Evolutionary conservation across 2,797 vertebrate genomes (phyloP).

Genomic region (Rhinoraja longicauda): DNA sequence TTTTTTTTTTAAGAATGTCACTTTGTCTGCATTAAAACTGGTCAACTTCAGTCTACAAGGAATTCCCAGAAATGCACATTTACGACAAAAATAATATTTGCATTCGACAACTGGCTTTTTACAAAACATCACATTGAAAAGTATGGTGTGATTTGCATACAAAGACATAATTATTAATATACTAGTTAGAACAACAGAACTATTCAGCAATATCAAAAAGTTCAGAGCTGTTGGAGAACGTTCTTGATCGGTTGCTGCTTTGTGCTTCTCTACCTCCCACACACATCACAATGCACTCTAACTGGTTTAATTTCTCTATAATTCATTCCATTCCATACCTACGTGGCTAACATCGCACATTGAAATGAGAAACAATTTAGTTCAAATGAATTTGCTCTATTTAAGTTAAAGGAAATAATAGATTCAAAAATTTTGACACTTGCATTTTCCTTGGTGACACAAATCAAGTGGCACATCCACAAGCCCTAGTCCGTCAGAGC

Average conservation of each 20-base stretch:
- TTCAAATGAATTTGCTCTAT: background rate
- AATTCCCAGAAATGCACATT: background rate
- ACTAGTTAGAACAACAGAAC: background rate
- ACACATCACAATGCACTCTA: slow-evolving; percentile 28
- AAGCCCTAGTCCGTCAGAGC: slow-evolving; percentile 30
- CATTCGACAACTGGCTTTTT: background rate
- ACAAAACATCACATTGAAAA: background rate
- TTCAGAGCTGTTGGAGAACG: background rate
- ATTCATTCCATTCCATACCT: slow-evolving; percentile 22
- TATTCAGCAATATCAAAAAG: background rate
- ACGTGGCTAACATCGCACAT: background rate
- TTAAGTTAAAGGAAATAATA: background rate
- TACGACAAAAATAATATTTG: background rate
- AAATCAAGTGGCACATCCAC: background rate
- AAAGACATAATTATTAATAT: background rate
- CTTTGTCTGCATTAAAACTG: background rate
- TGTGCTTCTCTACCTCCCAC: slow-evolving; percentile 42
- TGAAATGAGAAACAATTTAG: background rate
- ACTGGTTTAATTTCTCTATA: slow-evolving; percentile 18
- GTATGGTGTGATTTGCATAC: background rate
- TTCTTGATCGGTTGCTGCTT: slow-evolving; percentile 37
- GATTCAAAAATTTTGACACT: background rate
- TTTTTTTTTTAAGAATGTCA: background rate
- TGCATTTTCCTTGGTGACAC: slow-evolving; percentile 10
- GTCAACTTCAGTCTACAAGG: background rate